Percentiles rank a stretch among this genome's conserved stretches.
phyloP scores from a whole-genome alignment of 2,797 vertebrate genomes.

The Xenentodon cancila region DNA sequence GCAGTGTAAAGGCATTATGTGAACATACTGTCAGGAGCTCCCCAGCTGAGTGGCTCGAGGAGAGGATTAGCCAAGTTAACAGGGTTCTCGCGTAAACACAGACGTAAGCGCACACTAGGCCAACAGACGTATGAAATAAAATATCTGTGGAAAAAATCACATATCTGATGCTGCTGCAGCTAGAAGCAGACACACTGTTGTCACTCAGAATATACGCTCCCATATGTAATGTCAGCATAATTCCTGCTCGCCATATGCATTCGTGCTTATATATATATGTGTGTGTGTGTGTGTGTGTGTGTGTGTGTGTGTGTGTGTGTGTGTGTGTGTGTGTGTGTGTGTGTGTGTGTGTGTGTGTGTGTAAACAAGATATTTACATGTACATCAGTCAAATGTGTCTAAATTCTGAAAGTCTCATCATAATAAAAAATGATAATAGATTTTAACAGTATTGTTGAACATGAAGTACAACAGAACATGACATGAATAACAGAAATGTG shows the following conservation, averaged over 20 bases:
- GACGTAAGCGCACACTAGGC: slow-evolving; percentile 11
- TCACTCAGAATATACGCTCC: slow-evolving; percentile 65
- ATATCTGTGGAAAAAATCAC: slow-evolving; percentile 86
- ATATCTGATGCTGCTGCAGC: slow-evolving; percentile 76
- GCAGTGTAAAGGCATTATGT: slow-evolving; percentile 72
- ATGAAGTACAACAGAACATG: too few species aligned
- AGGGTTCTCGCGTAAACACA: slow-evolving; percentile 20
- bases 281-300: too few species aligned
- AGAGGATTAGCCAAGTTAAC: slow-evolving; percentile 90
- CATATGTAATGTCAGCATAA: slow-evolving; percentile 9
- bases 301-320: too few species aligned
- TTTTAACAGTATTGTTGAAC: too few species aligned
- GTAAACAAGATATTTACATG: too few species aligned
- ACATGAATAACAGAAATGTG: too few species aligned
- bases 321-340: too few species aligned
- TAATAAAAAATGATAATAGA: too few species aligned
- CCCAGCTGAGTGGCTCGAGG: slow-evolving; percentile 93
- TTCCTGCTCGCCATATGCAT: background rate
- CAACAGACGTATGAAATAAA: background rate
- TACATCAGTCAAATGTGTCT: too few species aligned
- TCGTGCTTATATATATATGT: too few species aligned
- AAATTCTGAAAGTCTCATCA: too few species aligned
- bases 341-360: too few species aligned
- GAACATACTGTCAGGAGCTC: slow-evolving; percentile 93
- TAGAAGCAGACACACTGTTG: slow-evolving; percentile 70